phyloP scores from a whole-genome alignment of 2,113 vertebrate genomes.

The Zeus faber region DNA sequence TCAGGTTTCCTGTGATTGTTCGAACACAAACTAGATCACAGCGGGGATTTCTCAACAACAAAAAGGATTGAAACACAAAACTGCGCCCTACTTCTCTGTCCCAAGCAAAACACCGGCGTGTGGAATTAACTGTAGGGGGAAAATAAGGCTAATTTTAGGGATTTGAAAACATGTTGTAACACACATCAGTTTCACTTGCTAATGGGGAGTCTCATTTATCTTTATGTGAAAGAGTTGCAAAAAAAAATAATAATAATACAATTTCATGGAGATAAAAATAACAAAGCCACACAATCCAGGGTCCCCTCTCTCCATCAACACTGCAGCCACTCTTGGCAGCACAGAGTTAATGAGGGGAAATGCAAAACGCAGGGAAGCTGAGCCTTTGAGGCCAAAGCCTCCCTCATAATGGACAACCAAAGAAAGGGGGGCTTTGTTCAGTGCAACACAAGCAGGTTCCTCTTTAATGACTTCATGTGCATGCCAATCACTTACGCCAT shows the following conservation, averaged over 20 bases:
- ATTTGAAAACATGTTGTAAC: conserved; percentile 11
- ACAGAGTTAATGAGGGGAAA: conserved; percentile 66
- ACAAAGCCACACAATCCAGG: conserved; percentile 4
- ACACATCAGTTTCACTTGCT: conserved; percentile 11
- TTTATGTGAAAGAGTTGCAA: conserved; percentile 23
- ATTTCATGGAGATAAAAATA: conserved; percentile 34
- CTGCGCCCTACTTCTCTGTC: conserved; percentile 1
- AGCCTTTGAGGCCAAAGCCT: conserved; percentile 65
- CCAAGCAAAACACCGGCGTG: conserved; percentile 15
- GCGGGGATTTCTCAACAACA: not conserved
- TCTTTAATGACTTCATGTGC: conserved; percentile 69
- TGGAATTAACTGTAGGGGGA: not conserved
- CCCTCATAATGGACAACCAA: conserved; percentile 54
- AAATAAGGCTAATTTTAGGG: conserved; percentile 5
- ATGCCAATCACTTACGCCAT: conserved; percentile 60
- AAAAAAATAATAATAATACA: too few relatives aligned
- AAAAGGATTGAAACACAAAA: conserved; percentile 3
- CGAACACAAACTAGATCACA: conserved; percentile 6
- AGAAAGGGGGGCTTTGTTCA: conserved; percentile 68
- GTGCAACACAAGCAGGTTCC: conserved; percentile 68
- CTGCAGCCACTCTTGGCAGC: conserved; percentile 40
- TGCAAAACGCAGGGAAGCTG: conserved; percentile 53
- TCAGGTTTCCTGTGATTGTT: conserved; percentile 14
- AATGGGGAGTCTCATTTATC: conserved; percentile 9
- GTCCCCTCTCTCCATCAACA: conserved; percentile 34